Evolutionary conservation across 2,113 vertebrate species (phyloP).

Genomic region (Uria aalge): DNA sequence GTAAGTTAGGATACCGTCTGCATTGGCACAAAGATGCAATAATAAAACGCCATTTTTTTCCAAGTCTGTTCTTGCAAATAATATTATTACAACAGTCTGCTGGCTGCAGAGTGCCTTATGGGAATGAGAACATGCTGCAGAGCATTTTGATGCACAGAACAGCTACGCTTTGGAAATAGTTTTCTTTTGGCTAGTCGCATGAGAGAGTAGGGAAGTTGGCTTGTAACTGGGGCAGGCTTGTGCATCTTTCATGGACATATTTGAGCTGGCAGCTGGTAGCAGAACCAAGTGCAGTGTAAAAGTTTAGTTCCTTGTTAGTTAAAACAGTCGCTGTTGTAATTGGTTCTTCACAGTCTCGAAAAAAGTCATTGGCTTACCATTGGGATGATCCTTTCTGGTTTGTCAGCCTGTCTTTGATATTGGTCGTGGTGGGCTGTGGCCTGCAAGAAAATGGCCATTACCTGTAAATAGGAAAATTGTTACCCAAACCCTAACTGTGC

Average conservation of each 20-base stretch:
- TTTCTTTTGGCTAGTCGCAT: constrained; percentile 46
- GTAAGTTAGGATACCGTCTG: constrained; percentile 33
- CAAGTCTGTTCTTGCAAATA: constrained; percentile 66
- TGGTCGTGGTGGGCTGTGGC: not conserved
- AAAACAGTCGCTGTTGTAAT: not conserved
- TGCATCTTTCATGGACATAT: not conserved
- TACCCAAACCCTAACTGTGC: not conserved
- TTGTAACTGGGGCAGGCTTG: not conserved
- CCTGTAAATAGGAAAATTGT: rapidly evolving
- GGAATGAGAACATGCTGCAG: constrained; percentile 68
- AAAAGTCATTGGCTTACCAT: not conserved
- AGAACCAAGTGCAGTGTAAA: not conserved
- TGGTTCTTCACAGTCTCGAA: not conserved
- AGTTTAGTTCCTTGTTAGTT: not conserved
- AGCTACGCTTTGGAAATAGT: constrained; percentile 56
- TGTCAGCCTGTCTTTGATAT: not conserved
- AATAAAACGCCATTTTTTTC: constrained; percentile 55
- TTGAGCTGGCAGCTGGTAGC: not conserved
- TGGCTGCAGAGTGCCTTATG: constrained; percentile 52
- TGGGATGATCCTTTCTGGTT: not conserved
- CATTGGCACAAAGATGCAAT: constrained; percentile 59
- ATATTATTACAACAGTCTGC: constrained; percentile 73
- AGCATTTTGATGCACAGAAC: constrained; percentile 59
- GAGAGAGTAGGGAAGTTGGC: not conserved
- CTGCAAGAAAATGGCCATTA: too few relatives aligned